These are phyloP conservation scores for Hemichromis elongatus DNA, from an alignment of 2,113 vertebrate genomes.

Conservation along the genomic window DNA sequence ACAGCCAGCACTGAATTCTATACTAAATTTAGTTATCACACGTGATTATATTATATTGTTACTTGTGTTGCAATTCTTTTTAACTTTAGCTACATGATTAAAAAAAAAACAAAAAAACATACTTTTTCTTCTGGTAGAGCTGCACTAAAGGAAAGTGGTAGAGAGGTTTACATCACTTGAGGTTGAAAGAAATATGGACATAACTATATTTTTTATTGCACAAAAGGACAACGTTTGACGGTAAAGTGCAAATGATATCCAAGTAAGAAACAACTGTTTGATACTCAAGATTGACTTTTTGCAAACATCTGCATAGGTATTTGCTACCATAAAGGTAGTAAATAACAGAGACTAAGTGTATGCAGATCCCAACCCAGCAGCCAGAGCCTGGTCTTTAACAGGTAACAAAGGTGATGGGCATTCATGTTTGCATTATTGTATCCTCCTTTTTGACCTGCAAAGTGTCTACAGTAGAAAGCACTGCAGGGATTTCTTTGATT, in stretches of 20 bases:
- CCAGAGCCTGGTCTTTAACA: neutral
- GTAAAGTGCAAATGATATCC: neutral
- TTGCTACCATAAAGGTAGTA: neutral
- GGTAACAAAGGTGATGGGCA: neutral
- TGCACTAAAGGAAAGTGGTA: neutral
- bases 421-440: neutral
- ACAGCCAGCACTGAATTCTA: accelerated
- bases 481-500: neutral
- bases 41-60: neutral
- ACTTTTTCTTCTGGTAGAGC: neutral
- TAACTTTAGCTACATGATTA: neutral
- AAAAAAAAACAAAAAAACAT: accelerated
- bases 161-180: neutral
- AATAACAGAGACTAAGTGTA: neutral
- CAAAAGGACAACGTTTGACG: neutral
- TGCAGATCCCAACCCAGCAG: neutral
- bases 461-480: neutral
- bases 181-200: neutral
- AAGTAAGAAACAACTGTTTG: neutral
- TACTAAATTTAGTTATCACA: neutral
- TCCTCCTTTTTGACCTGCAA: neutral
- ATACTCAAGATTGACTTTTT: neutral
- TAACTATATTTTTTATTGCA: neutral
- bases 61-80: neutral
- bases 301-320: accelerated